These are phyloP conservation scores for Bombus cullumanus DNA, from an alignment of 1,140 invertebrate genomes.

Conservation along the genomic window DNA sequence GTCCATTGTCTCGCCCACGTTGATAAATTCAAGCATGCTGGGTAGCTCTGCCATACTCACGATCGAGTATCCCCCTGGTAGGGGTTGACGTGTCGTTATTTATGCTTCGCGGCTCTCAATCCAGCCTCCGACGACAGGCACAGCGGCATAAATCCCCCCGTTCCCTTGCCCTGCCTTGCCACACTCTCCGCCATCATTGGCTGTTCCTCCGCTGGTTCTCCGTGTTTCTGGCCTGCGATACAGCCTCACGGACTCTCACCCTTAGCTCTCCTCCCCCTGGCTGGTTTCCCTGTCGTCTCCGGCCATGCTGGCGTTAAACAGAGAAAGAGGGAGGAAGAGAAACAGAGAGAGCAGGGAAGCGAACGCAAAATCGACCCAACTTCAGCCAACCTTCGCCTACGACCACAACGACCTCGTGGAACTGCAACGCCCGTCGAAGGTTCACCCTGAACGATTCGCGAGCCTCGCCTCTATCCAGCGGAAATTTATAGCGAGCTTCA, in stretches of 20 bases:
- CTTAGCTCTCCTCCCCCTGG: slow-evolving; percentile 53
- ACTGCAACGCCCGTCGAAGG: slow-evolving; percentile 52
- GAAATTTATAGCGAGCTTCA: slow-evolving; percentile 56
- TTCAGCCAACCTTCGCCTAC: slow-evolving; percentile 63
- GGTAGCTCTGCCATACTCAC: slow-evolving; percentile 1
- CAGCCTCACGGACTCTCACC: slow-evolving; percentile 57
- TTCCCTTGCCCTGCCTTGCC: not conserved
- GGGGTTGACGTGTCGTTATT: slow-evolving; percentile 67
- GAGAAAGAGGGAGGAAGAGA: too few species aligned
- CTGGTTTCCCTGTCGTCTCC: slow-evolving; percentile 5
- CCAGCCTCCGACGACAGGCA: slow-evolving; percentile 66
- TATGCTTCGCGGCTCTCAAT: slow-evolving; percentile 66
- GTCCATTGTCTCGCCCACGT: slow-evolving; percentile 31
- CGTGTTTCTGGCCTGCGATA: slow-evolving; percentile 32
- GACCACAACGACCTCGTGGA: slow-evolving; percentile 46
- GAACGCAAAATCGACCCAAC: slow-evolving; percentile 72
- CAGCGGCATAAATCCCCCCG: slow-evolving; percentile 60
- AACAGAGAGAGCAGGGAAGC: slow-evolving; percentile 38
- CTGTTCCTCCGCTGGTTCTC: slow-evolving; percentile 35
- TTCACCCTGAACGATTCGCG: slow-evolving; percentile 27
- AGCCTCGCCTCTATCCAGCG: slow-evolving; percentile 12
- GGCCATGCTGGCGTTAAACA: slow-evolving; percentile 37
- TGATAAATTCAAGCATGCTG: slow-evolving; percentile 48
- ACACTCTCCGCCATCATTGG: slow-evolving; percentile 8
- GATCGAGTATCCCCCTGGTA: slow-evolving; percentile 13